phyloP scores from a whole-genome alignment of 2,888 invertebrate genomes.

The Polyommatus iphigenia region DNA sequence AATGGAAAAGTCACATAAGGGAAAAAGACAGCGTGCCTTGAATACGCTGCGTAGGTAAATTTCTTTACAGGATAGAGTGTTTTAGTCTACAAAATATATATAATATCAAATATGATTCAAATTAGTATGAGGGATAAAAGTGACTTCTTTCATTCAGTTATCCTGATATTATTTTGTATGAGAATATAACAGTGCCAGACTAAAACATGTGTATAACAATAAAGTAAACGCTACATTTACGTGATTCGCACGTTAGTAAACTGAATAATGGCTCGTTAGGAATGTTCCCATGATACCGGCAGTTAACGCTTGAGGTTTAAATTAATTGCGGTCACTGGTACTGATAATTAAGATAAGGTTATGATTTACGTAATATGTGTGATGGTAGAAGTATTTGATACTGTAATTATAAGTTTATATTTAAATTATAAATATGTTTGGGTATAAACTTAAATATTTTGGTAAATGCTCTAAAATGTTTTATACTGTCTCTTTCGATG shows the following conservation, averaged over 20 bases:
- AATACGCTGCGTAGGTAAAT: too few species aligned
- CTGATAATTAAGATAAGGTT: neutral
- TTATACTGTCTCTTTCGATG: neutral
- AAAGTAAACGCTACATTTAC: slow-evolving; percentile 11
- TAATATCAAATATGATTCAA: too few species aligned
- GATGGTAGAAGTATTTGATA: neutral
- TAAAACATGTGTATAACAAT: neutral
- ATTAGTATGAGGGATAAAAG: too few species aligned
- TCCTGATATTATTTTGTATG: neutral
- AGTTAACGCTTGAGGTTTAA: slow-evolving; percentile 4
- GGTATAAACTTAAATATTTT: too few species aligned
- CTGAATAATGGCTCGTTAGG: slow-evolving; percentile 4
- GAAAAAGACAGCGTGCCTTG: too few species aligned
- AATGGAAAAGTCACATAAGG: too few species aligned
- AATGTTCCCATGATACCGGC: neutral
- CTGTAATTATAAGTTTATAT: neutral
- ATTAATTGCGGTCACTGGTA: slow-evolving; percentile 5
- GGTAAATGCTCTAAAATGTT: too few species aligned
- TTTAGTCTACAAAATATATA: too few species aligned
- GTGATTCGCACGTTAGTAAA: slow-evolving; percentile 20
- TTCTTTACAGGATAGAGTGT: too few species aligned
- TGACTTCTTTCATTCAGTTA: too few species aligned
- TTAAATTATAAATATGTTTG: neutral
- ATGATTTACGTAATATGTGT: neutral
- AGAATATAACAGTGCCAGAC: neutral